Conservation (phyloP, 2,797 vertebrate genomes). For the Anabacerthia variegaticeps region DNA sequence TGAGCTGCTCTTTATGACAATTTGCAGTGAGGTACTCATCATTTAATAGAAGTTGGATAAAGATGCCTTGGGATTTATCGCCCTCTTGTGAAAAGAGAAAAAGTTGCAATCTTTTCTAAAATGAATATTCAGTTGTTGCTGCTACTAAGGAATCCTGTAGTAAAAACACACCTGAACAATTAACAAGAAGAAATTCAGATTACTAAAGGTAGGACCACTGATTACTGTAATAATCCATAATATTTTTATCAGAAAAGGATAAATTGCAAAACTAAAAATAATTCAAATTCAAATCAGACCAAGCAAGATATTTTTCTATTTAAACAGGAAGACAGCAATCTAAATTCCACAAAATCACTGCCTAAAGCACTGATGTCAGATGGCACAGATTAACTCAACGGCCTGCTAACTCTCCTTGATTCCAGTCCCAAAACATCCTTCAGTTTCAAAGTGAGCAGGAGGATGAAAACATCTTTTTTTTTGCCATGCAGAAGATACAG, state of each 20-base stretch:
- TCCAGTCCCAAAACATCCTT: neutral
- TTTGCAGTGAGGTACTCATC: neutral
- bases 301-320: neutral
- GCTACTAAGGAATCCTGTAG: neutral
- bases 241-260: neutral
- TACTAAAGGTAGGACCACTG: neutral
- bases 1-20: neutral
- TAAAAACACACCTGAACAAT: neutral
- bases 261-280: neutral
- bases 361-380: neutral
- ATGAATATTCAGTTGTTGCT: fast-evolving
- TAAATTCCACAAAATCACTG: neutral
- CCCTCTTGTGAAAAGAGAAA: slow-evolving; percentile 45
- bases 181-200: neutral
- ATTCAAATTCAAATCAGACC: neutral
- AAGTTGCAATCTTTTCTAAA: neutral
- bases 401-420: neutral
- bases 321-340: neutral
- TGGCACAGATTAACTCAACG: neutral
- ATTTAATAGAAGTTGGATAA: neutral
- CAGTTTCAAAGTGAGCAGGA: neutral
- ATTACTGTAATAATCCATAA: neutral
- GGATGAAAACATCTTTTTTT: neutral
- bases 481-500: neutral
- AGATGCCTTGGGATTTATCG: slow-evolving; percentile 32